Base-by-base conservation (phyloP, 2,888 invertebrate species). In the Microdon myrmicae region DNA sequence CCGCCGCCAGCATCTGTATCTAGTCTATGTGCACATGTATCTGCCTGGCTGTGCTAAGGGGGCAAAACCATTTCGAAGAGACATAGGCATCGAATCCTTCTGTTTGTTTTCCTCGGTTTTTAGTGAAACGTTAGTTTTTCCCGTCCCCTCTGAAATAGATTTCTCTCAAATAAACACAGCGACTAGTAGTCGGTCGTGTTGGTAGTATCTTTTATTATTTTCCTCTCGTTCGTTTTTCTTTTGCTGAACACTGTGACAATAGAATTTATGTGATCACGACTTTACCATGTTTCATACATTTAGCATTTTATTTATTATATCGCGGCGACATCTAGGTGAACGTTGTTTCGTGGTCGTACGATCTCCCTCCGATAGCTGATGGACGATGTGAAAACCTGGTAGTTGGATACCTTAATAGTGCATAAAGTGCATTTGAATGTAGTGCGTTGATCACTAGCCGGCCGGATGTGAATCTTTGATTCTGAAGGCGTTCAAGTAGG, bases 211-310 rank as follows among this genome's bases (percentile, higher is more conserved):
- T 19, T 41, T 48, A 29, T 35, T 49, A 29, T 41, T 43, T 45
- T 35, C 20, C n/a, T 25, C 22, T 20, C 28, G 16, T n/a, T n/a
- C 20, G 39, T 20, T n/a, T 56, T 29, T 34, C 31, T 23, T 41
- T 56, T 68, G 64, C 59, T 68, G 64, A 51, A 64, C 67, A 67
- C 66, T 69, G 68, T 68, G 68, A 70, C 69, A 70, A 69, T 69
- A 70, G 68, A 70, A 70, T 70, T 70, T 70, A 70, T 70, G 68
- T 66, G 69, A 70, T 70, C 69, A 70, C 69, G 69, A 70, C 67
- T 70, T 69, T 69, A 67, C 68, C 68, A 70, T 70, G 69, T 70
- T 70, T 70, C 69, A 70, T 70, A 69, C 68, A 68, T 67, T 68
- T 68, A 67, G 58, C 67, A 51, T 67, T 67, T 67, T 59, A 68